Percentiles rank a stretch among this genome's conserved stretches.
phyloP scores from a whole-genome alignment of 2,888 invertebrate genomes.

The Tortricodes alternella region DNA sequence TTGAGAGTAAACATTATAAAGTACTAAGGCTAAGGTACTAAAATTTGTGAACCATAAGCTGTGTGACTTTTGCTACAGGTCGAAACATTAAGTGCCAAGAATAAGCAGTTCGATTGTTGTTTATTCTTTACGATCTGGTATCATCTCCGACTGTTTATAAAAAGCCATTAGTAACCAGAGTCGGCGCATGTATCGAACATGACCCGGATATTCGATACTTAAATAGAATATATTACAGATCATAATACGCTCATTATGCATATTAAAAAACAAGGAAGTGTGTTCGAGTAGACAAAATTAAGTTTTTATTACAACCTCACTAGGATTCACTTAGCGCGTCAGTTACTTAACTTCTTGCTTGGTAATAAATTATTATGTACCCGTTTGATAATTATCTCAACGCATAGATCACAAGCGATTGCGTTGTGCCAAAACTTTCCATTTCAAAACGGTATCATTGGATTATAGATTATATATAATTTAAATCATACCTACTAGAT shows the following conservation, averaged over 20 bases:
- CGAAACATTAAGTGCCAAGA: too few species aligned
- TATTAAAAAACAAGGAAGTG: slow-evolving; percentile 57
- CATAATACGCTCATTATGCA: slow-evolving; percentile 40
- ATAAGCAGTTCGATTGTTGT: too few species aligned
- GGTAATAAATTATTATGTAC: slow-evolving; percentile 7
- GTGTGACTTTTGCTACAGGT: too few species aligned
- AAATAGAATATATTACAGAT: slow-evolving; percentile 39
- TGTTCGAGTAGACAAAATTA: slow-evolving; percentile 50
- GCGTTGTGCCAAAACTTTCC: slow-evolving; percentile 11
- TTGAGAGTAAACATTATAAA: too few species aligned
- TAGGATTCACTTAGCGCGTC: slow-evolving; percentile 29
- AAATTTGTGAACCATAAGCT: too few species aligned
- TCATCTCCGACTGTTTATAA: neutral
- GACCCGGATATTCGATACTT: slow-evolving; percentile 50
- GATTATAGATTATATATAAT: neutral
- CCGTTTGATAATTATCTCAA: neutral
- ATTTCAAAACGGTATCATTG: slow-evolving; percentile 3
- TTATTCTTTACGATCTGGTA: neutral
- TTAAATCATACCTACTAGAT: slow-evolving; percentile 2
- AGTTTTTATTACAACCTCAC: slow-evolving; percentile 31
- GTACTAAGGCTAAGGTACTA: too few species aligned
- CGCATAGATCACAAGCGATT: slow-evolving; percentile 7
- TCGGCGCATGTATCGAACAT: slow-evolving; percentile 25
- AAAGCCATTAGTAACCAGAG: slow-evolving; percentile 20
- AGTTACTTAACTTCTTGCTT: slow-evolving; percentile 24